A percentile compares a stretch with the other conserved stretches of the same genome.
Evolutionary conservation across 2,888 invertebrate genomes (phyloP).

Genomic region (Suillia variegata): DNA sequence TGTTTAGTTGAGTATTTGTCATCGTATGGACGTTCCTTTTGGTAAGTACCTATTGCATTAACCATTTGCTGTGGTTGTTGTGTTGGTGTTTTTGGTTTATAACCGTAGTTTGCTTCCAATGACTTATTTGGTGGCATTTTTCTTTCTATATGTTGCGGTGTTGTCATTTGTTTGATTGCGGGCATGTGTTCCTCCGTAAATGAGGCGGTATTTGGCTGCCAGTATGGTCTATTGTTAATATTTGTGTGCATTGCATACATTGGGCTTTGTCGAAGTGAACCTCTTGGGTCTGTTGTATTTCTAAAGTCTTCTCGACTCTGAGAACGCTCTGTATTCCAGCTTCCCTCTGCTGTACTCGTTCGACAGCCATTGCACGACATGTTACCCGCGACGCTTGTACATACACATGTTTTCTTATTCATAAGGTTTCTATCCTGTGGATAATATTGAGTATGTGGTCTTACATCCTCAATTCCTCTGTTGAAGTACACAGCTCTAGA

Average conservation of each 20-base stretch:
- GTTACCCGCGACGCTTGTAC: slow-evolving; percentile 30
- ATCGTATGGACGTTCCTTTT: slow-evolving; percentile 20
- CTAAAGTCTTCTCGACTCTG: slow-evolving; percentile 10
- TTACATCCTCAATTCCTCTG: slow-evolving; percentile 22
- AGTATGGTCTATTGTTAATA: slow-evolving; percentile 15
- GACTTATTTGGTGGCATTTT: no score
- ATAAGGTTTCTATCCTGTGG: slow-evolving; percentile 22
- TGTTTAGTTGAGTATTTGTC: slow-evolving; percentile 19
- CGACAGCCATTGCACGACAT: slow-evolving; percentile 36
- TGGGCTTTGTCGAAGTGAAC: slow-evolving; percentile 24
- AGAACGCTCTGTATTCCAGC: slow-evolving; percentile 23
- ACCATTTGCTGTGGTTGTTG: slow-evolving; percentile 13
- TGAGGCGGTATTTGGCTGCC: slow-evolving; percentile 10
- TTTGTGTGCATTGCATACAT: slow-evolving; percentile 24
- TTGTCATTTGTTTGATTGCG: slow-evolving; percentile 5
- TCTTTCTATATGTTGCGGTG: no score
- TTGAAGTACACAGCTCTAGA: slow-evolving; percentile 32
- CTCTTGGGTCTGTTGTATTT: slow-evolving; percentile 4
- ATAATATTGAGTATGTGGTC: slow-evolving; percentile 23
- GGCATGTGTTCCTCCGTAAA: slow-evolving; percentile 14
- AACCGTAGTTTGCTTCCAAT: background rate
- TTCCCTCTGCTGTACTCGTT: slow-evolving; percentile 26
- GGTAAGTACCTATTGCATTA: slow-evolving; percentile 12
- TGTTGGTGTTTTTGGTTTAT: background rate
- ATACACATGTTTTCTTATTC: slow-evolving; percentile 31